Base-by-base conservation (phyloP, 2,888 invertebrate genomes). In the Allolobophora icterica region DNA sequence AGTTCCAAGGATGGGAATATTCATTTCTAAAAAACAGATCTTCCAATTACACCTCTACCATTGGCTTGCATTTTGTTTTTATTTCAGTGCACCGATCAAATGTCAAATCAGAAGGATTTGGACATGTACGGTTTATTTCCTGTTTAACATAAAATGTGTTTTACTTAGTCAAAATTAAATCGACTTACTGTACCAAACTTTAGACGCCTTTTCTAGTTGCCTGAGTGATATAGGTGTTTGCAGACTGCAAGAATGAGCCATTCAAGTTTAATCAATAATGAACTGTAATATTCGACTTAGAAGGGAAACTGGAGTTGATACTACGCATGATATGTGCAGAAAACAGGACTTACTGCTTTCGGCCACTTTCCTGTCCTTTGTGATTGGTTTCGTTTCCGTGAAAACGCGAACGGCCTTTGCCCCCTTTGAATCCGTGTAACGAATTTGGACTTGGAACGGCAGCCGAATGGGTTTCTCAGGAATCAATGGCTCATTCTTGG, bases 1-100 rank as follows among this genome's bases (percentile, higher is more conserved):
- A 6, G 92, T 90, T 6, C 94, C 94, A 30, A 95, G 91, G 0
- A 94, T 93, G n/a, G 93, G 92, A 52, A 94, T 71, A 91, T 94
- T 94, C 89, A 93, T 91, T 34, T 42, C 92, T 52, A 21, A 24
- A 52, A 52, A 52, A 52, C 1, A 52, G 6, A 24, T 52, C 52
- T 52, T 52, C 19, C 24, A 52, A 24, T 52, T 21, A 24, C 24
- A 19, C 4, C 42, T 52, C 6, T 52, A 4, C 21, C 52, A 52
- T 21, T 52, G 52, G 3, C 52, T 52, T 24, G 0, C 52, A 52
- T 19, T 52, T 52, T 52, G 21, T 3, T 52, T 0, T 52, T 52
- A 1, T 21, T 4, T 52, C 52, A 52, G 1, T 52, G 52, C 52
- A 52, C 52, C 24, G 1, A 52, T 24, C 19, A 6, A 52, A 52